Evolutionary conservation across 2,888 invertebrate species (phyloP), one percentile per base, ranked within the genome.

Genomic region (Papilio gigon): DNA sequence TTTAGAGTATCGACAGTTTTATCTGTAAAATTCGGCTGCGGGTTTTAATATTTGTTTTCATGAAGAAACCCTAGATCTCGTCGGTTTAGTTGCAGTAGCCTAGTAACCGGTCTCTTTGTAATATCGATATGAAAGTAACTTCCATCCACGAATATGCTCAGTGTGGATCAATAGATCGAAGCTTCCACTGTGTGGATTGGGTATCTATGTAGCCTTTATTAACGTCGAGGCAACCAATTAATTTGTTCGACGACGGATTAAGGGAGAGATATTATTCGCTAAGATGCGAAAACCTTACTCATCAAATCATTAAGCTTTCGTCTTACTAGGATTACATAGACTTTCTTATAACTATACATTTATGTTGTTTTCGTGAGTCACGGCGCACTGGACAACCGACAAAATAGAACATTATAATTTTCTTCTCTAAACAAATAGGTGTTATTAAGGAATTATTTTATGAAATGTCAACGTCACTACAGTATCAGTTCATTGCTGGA

Each of bases 231-330:
- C 40, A 22, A 33, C 33, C 33, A 17, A 60, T 60, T 60, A 37
- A 60, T 60, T 60, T 37, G 60, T 37, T 37, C 60, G 60, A 40
- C 37, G 40, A 25, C 6, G 25, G 60, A 60, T 60, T 60, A 60
- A 60, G 37, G 22, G 40, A 60, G 60, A 60, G 40, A 60, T 60
- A 40, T 40, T 40, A 60, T 60, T 60, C 40, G 9, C 25, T 58
- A 33, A 17, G 58, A 25, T 25, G n/a, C 11, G 12, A 60, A n/a
- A 60, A 14, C 40, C 37, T 60, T 37, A 37, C 12, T 35, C 37
- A 40, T 35, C 35, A 2, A 25, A 60, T 1, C 1, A 40, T 14
- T 37, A 60, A 37, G 22, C 37, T 25, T 40, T 37, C 25, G 12
- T 40, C 3, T 59, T 35, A 22, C 25, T 22, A 25, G 6, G 37